A percentile compares a stretch with the other conserved stretches of the same genome.
These are phyloP conservation scores for Heterotis niloticus DNA, from an alignment of 2,113 vertebrate species.

Conservation along the genomic window DNA sequence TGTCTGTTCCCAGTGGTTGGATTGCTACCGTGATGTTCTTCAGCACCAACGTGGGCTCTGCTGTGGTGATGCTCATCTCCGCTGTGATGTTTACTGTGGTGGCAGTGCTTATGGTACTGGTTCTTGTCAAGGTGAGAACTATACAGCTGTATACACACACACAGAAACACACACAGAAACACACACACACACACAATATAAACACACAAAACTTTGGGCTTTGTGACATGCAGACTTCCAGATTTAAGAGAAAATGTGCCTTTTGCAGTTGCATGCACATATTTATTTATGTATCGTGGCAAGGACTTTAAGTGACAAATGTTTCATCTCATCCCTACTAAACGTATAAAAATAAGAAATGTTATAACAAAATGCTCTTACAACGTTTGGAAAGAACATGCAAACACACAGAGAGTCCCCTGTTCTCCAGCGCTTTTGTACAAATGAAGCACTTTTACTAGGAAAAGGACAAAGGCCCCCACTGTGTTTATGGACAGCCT, in stretches of 20 bases:
- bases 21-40: slow-evolving; percentile 77
- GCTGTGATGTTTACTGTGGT: slow-evolving; percentile 79
- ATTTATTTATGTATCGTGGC: too few species aligned
- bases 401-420: background rate
- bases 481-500: too few species aligned
- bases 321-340: too few species aligned
- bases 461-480: background rate
- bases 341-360: too few species aligned
- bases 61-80: slow-evolving; percentile 84
- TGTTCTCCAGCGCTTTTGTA: background rate
- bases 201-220: too few species aligned
- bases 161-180: too few species aligned
- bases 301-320: too few species aligned
- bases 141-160: background rate
- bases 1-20: slow-evolving; percentile 75
- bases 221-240: too few species aligned
- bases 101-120: slow-evolving; percentile 68
- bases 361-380: background rate
- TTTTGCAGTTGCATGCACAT: too few species aligned
- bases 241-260: too few species aligned
- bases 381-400: background rate
- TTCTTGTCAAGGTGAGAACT: slow-evolving; percentile 75
- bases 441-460: background rate
- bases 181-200: too few species aligned
- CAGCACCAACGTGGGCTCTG: slow-evolving; percentile 64